phyloP scores from a whole-genome alignment of 2,888 invertebrate species.

The Ganaspis brasiliensis region DNA sequence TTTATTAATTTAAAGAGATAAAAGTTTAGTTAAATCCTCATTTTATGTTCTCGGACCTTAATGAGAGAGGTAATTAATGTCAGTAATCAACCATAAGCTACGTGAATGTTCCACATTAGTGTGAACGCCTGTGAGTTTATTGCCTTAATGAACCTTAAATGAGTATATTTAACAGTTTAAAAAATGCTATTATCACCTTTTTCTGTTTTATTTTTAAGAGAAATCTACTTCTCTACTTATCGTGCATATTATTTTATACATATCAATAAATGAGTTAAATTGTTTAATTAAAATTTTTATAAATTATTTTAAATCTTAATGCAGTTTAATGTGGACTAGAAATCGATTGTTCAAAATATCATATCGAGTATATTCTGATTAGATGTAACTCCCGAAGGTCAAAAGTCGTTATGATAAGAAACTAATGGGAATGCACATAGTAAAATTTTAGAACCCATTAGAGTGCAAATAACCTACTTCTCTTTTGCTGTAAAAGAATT shows the following conservation, averaged over 20 bases:
- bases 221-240: too few species aligned
- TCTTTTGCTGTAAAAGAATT: too few species aligned
- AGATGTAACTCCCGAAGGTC: background rate
- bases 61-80: background rate
- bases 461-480: too few species aligned
- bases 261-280: too few species aligned
- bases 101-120: background rate
- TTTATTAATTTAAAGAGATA: background rate
- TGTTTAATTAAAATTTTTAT: too few species aligned
- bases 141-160: background rate
- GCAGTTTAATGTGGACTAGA: background rate
- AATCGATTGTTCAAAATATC: background rate
- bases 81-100: constrained; percentile 3
- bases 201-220: too few species aligned
- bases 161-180: background rate
- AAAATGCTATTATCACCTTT: background rate
- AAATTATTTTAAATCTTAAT: background rate
- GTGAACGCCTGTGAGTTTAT: background rate
- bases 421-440: too few species aligned
- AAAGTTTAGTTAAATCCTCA: background rate
- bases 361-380: too few species aligned
- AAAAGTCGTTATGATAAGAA: background rate
- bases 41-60: background rate
- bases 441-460: too few species aligned
- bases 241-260: background rate